Base-by-base conservation (phyloP, 2,113 vertebrate species). In the Strigops habroptila region DNA sequence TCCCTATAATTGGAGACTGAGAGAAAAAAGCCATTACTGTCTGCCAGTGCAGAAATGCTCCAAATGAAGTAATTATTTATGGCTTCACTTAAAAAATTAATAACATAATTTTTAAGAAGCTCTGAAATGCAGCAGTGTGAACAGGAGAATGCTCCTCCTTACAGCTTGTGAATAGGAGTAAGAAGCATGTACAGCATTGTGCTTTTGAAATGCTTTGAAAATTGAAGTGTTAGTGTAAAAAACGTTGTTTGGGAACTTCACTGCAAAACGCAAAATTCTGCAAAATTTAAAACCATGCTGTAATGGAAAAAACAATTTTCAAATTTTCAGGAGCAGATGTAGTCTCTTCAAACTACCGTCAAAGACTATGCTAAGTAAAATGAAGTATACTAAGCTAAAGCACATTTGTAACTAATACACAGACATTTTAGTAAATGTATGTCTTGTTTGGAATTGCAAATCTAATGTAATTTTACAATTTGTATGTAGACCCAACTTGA, bases 1-100 rank as follows among this genome's bases (percentile, higher is more conserved):
- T 93, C 82, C 78, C 65, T 63, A 1, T 96, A 96, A 93, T 93
- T 91, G 88, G 63, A 88, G 64, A 14, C 19, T 83, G 64, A 70
- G 28, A 71, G 30, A 87, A 90, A 80, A 90, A 94, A 89, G 12
- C 37, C 35, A 67, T 86, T 94, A 31, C 11, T 51, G 51, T 94
- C 63, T 94, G 92, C 69, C 77, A 91, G 52, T 49, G 48, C 35
- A 95, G 82, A 95, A 97, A 59, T 44, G 21, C 55, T 86, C 55
- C 35, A 84, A 94, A 91, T 86, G 39, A 90, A 87, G 55, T 68
- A 10, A 73, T 95, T 87, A 80, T 92, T 95, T 49, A 79, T 86
- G 25, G 39, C 52, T 78, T 95, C 46, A 21, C 43, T 93, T 75
- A 31, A 79, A 86, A 89, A 59, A 33, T 52, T 67, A 88, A 85